Percentiles rank a stretch among this genome's conserved stretches.
Evolutionary conservation across 2,797 vertebrate genomes (phyloP).

Genomic region (Urosaurus nigricauda): DNA sequence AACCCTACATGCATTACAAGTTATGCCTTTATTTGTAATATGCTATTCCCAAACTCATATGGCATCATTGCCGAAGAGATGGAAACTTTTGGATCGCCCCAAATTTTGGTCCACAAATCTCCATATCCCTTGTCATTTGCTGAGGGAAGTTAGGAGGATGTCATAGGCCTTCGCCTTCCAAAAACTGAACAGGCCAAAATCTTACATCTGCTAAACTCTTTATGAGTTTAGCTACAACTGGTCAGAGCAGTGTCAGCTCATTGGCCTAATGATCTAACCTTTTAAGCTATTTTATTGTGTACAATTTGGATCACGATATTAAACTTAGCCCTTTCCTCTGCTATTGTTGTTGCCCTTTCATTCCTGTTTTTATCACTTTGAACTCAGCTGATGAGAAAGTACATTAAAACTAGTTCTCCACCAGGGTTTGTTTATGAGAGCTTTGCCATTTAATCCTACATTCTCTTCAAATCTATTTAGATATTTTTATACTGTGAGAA

Average conservation of each 20-base stretch:
- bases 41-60: neutral
- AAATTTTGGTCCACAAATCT: neutral
- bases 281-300: neutral
- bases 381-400: conserved; percentile 61
- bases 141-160: neutral
- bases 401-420: conserved; percentile 48
- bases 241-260: neutral
- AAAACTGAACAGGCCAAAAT: neutral
- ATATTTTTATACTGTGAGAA: conserved; percentile 65
- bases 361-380: conserved; percentile 51
- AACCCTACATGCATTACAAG: no score
- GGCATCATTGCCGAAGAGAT: neutral
- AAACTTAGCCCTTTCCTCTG: neutral
- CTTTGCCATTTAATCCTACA: conserved; percentile 53
- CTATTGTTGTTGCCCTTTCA: neutral
- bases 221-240: neutral
- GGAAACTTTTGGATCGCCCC: neutral
- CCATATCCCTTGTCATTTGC: neutral
- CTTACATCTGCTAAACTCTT: neutral
- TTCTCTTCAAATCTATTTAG: conserved; percentile 45
- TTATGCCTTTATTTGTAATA: neutral
- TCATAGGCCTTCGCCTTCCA: neutral
- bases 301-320: neutral
- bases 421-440: conserved; percentile 59
- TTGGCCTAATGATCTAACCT: no score